Evolutionary conservation across 2,888 invertebrate species (phyloP), one percentile per base, ranked within the genome.

Genomic region (Himalopsyche tibetana): DNA sequence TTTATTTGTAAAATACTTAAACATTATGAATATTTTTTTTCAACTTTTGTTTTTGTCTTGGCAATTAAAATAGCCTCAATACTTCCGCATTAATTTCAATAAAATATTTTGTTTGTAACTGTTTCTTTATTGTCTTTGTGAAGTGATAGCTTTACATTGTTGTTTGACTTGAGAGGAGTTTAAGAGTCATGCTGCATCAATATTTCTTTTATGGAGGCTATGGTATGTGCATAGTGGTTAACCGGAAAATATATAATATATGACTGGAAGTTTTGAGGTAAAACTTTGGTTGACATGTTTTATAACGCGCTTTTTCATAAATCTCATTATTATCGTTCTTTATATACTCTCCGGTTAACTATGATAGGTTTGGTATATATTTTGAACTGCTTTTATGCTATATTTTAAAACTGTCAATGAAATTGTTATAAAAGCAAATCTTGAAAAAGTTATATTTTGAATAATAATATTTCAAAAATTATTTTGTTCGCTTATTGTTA

Each of bases 131-230:
- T 74, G 2, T 74, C 74, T 74, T 19, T 74, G 74, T 74, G 74
- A 36, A 74, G 74, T 74, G 74, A 15, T 36, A 74, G 74, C 28
- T 74, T 36, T 74, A 38, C 74, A 74, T 36, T 74, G 74, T 74
- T 74, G 12, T 12, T 74, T 74, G 74, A 74, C 19, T 74, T 74
- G 15, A 38, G 74, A 74, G 74, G 38, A 74, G 74, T 36, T 74
- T 74, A 74, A 74, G 74, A 74, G 74, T 74, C 74, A 74, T 36
- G 36, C 74, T 74, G 36, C 74, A 74, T 11, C 74, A 74, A 74
- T 38, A 36, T 15, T 36, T 36, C 17, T 74, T 36, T n/a, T 74
- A 15, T 74, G 74, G 28, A 74, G 74, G 5, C 12, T 12, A 74
- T 74, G 74, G 74, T 74, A 74, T 8, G 74, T 74, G 74, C 6